phyloP scores from a whole-genome alignment of 2,797 vertebrate genomes.

The Crenuchus spilurus region DNA sequence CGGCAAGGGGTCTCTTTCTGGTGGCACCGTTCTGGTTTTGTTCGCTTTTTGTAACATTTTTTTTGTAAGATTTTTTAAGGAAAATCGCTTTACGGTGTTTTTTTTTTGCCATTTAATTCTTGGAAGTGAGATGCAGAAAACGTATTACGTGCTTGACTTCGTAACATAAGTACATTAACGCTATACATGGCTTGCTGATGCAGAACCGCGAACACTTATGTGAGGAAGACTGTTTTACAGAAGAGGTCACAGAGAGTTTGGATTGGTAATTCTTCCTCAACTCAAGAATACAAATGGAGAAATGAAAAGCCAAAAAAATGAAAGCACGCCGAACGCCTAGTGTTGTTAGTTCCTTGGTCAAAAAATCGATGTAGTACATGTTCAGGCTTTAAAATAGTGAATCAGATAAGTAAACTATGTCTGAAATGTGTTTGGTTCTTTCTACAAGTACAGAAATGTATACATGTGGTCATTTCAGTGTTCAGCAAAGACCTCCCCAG shows the following conservation, averaged over 20 bases:
- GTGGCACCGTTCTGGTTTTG: slow-evolving; percentile 70
- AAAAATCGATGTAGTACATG: too few species aligned
- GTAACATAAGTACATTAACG: slow-evolving; percentile 3
- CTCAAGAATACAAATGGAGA: too few species aligned
- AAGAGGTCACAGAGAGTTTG: background rate
- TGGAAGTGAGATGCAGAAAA: background rate
- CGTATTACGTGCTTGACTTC: background rate
- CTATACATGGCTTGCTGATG: background rate
- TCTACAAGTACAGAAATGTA: background rate
- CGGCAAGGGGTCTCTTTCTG: slow-evolving; percentile 69
- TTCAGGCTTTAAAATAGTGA: too few species aligned
- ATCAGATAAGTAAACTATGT: too few species aligned
- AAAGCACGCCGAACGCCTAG: too few species aligned
- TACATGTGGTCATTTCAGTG: background rate
- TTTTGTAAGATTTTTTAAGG: slow-evolving; percentile 38
- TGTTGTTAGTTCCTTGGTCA: too few species aligned
- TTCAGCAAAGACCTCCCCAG: background rate
- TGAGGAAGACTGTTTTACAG: background rate
- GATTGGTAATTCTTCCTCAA: background rate
- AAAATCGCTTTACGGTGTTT: slow-evolving; percentile 13
- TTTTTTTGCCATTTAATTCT: slow-evolving; percentile 4
- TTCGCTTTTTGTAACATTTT: slow-evolving; percentile 69
- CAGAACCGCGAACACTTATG: background rate
- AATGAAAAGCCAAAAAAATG: too few species aligned
- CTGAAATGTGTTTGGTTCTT: background rate